Evolutionary conservation across 2,888 invertebrate species (phyloP).

Genomic region (Rhagophthalmus giganteus): DNA sequence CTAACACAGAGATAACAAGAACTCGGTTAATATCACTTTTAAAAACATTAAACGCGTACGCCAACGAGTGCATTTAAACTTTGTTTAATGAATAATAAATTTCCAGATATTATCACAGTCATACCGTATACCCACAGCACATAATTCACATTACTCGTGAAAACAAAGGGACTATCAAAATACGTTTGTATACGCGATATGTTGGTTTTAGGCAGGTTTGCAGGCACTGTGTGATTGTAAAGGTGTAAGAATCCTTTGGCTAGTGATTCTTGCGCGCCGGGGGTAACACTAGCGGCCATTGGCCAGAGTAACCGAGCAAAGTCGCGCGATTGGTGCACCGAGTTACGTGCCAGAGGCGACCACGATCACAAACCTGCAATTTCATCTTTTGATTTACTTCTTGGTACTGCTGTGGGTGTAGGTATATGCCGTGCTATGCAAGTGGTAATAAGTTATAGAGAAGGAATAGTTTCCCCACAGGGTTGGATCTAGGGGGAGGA

Average conservation of each 20-base stretch:
- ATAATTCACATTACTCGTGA: conserved; percentile 9
- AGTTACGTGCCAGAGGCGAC: conserved; percentile 52
- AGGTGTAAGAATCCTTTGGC: conserved; percentile 49
- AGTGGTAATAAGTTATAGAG: conserved; percentile 39
- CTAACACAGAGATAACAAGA: conserved; percentile 18
- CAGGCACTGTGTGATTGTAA: conserved; percentile 49
- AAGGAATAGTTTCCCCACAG: conserved; percentile 40
- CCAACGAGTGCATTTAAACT: conserved; percentile 1
- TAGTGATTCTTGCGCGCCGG: conserved; percentile 49
- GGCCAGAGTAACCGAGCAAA: conserved; percentile 50
- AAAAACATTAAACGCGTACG: conserved; percentile 1
- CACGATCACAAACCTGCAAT: conserved; percentile 53
- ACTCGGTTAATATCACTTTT: conserved; percentile 8
- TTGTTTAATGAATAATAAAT: conserved; percentile 10
- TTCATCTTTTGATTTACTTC: conserved; percentile 54
- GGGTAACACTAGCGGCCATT: conserved; percentile 55
- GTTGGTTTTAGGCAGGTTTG: conserved; percentile 49
- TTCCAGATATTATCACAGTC: conserved; percentile 27
- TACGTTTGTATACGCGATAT: conserved; percentile 29
- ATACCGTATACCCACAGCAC: conserved; percentile 20
- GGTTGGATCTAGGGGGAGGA: conserved; percentile 42
- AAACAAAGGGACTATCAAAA: conserved; percentile 26
- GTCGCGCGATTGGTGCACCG: conserved; percentile 54
- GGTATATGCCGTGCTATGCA: conserved; percentile 41
- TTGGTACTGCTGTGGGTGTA: conserved; percentile 46